These are phyloP conservation scores for Pristionchus exspectatus DNA, from an alignment of 2,888 invertebrate genomes.

Conservation along the genomic window DNA sequence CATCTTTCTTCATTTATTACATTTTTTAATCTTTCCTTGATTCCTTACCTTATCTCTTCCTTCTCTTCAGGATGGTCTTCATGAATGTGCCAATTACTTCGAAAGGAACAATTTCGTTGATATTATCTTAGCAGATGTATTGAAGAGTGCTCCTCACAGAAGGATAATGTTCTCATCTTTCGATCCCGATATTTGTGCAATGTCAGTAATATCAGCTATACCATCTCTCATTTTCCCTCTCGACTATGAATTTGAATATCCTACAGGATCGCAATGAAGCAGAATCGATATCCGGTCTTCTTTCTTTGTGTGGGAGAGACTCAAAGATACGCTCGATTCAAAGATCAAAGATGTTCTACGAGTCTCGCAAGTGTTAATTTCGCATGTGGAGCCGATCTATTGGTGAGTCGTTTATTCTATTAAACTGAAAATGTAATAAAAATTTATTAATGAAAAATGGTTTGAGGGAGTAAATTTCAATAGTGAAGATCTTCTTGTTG, in stretches of 20 bases:
- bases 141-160: conserved; percentile 88
- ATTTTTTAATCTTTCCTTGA: background rate
- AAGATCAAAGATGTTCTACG: conserved; percentile 77
- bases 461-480: conserved; percentile 90
- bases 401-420: conserved; percentile 58
- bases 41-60: background rate
- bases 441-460: background rate
- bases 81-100: conserved; percentile 79
- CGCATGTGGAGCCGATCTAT: conserved; percentile 70
- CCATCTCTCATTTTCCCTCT: background rate
- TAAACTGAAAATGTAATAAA: background rate
- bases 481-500: conserved; percentile 89
- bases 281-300: conserved; percentile 96
- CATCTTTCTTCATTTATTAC: background rate
- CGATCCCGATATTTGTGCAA: conserved; percentile 95
- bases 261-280: conserved; percentile 88
- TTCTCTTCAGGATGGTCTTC: conserved; percentile 79
- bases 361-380: conserved; percentile 77
- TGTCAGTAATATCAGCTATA: conserved; percentile 82
- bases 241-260: background rate
- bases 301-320: conserved; percentile 91
- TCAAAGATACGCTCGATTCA: conserved; percentile 86
- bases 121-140: conserved; percentile 88
- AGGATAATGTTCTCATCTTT: conserved; percentile 95
- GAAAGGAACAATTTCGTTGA: conserved; percentile 95